Evolutionary conservation across 2,113 vertebrate genomes (phyloP).

Genomic region (Octodon degus): DNA sequence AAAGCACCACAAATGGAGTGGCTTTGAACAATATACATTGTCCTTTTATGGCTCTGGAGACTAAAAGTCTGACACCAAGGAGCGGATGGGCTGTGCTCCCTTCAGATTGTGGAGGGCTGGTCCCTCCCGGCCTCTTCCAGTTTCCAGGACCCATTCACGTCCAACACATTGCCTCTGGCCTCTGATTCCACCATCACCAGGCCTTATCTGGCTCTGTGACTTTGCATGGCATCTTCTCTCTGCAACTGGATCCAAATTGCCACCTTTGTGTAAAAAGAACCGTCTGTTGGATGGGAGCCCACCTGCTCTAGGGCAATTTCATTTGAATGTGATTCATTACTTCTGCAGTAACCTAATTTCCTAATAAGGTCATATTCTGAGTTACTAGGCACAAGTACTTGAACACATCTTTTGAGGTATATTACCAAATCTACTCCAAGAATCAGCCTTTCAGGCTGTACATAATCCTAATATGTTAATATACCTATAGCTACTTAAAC

Average conservation of each 20-base stretch:
- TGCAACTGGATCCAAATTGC: background rate
- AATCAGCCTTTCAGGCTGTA: background rate
- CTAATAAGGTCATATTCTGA: background rate
- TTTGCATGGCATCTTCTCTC: background rate
- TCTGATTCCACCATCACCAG: fast-evolving
- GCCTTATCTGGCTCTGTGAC: too few species aligned
- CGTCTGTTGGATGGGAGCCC: background rate
- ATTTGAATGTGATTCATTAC: background rate
- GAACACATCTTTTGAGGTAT: background rate
- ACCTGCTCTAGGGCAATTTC: background rate
- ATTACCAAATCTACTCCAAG: background rate
- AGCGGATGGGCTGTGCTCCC: fast-evolving
- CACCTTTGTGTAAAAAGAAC: background rate
- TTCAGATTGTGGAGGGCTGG: background rate
- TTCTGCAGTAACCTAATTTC: background rate
- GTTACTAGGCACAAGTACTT: background rate
- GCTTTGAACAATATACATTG: background rate
- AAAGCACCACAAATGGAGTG: background rate
- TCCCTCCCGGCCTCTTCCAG: background rate
- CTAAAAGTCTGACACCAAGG: background rate
- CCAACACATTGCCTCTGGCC: background rate
- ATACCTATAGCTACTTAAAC: background rate
- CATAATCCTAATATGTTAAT: background rate
- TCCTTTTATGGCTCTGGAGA: background rate
- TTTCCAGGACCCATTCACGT: background rate